phyloP scores from a whole-genome alignment of 2,888 invertebrate species.

The Drosophila stalkeri region DNA sequence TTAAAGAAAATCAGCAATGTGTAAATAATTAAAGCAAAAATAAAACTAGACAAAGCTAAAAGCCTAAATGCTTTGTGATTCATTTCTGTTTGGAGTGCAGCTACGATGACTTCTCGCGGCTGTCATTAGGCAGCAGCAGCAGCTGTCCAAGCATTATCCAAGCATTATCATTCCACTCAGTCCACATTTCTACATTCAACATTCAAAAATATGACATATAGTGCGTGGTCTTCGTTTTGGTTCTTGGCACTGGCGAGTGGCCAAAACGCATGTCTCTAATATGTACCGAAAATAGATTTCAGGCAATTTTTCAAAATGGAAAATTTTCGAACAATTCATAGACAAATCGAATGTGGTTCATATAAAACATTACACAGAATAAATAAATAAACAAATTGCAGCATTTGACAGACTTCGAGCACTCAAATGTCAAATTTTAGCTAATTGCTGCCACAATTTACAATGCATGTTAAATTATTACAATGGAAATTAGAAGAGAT shows the following conservation, averaged over 20 bases:
- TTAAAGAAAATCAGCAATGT: slow-evolving; percentile 52
- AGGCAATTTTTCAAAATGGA: slow-evolving; percentile 58
- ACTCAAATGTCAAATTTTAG: slow-evolving; percentile 34
- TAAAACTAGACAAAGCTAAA: slow-evolving; percentile 29
- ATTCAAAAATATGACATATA: slow-evolving; percentile 22
- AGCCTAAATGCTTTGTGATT: slow-evolving; percentile 31
- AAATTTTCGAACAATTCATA: slow-evolving; percentile 52
- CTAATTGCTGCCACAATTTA: slow-evolving; percentile 55
- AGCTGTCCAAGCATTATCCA: slow-evolving; percentile 55
- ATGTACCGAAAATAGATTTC: slow-evolving; percentile 64
- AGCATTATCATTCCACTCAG: slow-evolving; percentile 2
- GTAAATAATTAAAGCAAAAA: slow-evolving; percentile 65
- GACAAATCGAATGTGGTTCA: slow-evolving; percentile 12
- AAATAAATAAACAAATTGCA: slow-evolving; percentile 38
- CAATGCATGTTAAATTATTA: slow-evolving; percentile 45
- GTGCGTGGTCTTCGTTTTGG: slow-evolving; percentile 59
- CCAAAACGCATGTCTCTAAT: slow-evolving; percentile 64
- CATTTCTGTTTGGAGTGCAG: slow-evolving; percentile 54
- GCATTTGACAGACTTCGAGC: slow-evolving; percentile 22
- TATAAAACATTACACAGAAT: slow-evolving; percentile 57
- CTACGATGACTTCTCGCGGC: slow-evolving; percentile 33
- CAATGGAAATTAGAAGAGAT: slow-evolving; percentile 32
- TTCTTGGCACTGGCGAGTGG: slow-evolving; percentile 52
- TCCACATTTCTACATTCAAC: slow-evolving; percentile 5
- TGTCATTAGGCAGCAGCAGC: slow-evolving; percentile 54